phyloP scores from a whole-genome alignment of 2,113 vertebrate species.

The Psilopogon haemacephalus region DNA sequence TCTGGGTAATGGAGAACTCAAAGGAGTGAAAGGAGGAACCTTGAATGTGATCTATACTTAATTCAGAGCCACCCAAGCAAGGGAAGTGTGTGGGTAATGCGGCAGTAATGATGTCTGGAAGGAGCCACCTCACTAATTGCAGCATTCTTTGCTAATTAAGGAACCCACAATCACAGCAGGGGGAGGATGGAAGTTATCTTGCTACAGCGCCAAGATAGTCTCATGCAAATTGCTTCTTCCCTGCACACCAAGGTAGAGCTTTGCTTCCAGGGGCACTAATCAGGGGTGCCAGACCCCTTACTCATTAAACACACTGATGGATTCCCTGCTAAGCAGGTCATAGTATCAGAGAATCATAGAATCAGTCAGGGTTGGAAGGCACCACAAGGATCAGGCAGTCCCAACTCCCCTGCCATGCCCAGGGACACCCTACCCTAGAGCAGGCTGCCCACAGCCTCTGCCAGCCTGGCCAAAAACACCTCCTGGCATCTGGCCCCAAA shows the following conservation, averaged over 20 bases:
- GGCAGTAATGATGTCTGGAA: conserved; percentile 37
- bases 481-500: too few species aligned
- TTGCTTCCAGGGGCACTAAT: background rate
- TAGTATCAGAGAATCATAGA: too few species aligned
- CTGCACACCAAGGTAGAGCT: background rate
- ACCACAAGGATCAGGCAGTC: too few species aligned
- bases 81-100: conserved; percentile 43
- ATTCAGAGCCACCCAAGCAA: conserved; percentile 53
- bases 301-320: background rate
- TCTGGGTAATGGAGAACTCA: conserved; percentile 49
- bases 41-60: conserved; percentile 62
- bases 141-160: conserved; percentile 68
- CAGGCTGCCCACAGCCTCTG: too few species aligned
- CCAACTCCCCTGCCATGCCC: too few species aligned
- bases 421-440: too few species aligned
- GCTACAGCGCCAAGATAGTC: background rate
- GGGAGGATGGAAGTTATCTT: background rate
- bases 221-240: background rate
- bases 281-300: background rate
- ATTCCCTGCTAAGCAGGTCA: background rate
- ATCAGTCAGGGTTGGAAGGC: too few species aligned
- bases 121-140: conserved; percentile 44
- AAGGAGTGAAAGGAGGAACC: conserved; percentile 49
- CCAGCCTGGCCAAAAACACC: too few species aligned
- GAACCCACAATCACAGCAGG: conserved; percentile 23